phyloP scores from a whole-genome alignment of 2,797 vertebrate genomes.

The Bryconaethiops microstoma region DNA sequence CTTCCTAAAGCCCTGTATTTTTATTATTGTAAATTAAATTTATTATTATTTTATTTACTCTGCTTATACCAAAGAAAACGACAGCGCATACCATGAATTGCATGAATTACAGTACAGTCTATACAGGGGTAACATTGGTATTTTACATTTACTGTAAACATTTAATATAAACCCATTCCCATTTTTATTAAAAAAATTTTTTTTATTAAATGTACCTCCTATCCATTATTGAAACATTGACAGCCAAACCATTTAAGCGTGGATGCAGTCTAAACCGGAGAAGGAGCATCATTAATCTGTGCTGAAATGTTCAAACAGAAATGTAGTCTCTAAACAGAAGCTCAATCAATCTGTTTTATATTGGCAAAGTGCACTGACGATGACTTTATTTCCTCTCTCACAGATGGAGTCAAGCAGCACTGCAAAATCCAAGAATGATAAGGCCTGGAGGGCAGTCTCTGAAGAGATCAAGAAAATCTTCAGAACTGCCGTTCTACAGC shows the following conservation, averaged over 20 bases:
- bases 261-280: neutral
- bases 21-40: too few species aligned
- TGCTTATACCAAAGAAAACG: too few species aligned
- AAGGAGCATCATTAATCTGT: neutral
- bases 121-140: too few species aligned
- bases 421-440: conserved; percentile 84
- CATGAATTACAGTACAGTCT: too few species aligned
- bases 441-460: conserved; percentile 91
- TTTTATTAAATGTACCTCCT: neutral
- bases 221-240: neutral
- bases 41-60: too few species aligned
- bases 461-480: conserved; percentile 97
- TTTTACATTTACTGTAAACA: too few species aligned
- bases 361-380: conserved; percentile 4
- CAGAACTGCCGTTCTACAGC: conserved; percentile 88
- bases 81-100: too few species aligned
- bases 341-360: conserved; percentile 1
- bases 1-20: too few species aligned
- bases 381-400: conserved; percentile 28
- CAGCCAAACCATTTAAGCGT: neutral
- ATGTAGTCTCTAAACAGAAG: neutral
- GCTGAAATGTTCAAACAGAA: conserved; percentile 19
- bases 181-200: neutral
- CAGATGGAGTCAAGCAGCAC: conserved; percentile 88
- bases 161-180: too few species aligned